These are phyloP conservation scores for Caenorhabditis remanei DNA, from an alignment of 1,140 invertebrate genomes.

Conservation along the genomic window DNA sequence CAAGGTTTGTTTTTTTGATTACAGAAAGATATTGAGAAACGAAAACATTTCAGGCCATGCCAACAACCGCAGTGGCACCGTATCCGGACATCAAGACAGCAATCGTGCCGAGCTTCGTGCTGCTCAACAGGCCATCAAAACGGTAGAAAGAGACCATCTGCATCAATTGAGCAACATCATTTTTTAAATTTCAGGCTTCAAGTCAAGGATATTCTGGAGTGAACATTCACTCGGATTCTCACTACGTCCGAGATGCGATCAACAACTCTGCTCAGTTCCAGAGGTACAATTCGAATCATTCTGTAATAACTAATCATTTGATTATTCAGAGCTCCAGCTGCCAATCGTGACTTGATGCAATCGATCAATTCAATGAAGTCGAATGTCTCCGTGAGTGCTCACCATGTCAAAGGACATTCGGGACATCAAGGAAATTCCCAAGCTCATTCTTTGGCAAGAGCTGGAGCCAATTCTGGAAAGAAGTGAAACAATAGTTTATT, in stretches of 20 bases:
- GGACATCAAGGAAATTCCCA: neutral
- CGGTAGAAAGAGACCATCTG: neutral
- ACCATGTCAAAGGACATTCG: conserved; percentile 10
- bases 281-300: neutral
- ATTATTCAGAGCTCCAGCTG: neutral
- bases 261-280: neutral
- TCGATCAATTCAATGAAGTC: conserved; percentile 8
- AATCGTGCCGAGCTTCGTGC: conserved; percentile 12
- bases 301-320: neutral
- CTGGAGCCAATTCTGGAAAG: neutral
- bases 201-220: conserved; percentile 8
- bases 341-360: conserved; percentile 1
- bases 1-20: neutral
- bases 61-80: neutral
- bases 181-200: neutral
- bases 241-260: neutral
- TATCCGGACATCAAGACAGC: conserved; percentile 3
- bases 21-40: too few relatives aligned
- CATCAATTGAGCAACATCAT: neutral
- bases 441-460: neutral
- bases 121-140: neutral
- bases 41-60: neutral
- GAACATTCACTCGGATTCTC: neutral
- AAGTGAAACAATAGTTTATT: neutral
- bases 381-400: conserved; percentile 11